Evolutionary conservation across 64 coral and sea anemone species (phyloP), one percentile per base, ranked within the genome.

Genomic region (Montipora sp.): DNA sequence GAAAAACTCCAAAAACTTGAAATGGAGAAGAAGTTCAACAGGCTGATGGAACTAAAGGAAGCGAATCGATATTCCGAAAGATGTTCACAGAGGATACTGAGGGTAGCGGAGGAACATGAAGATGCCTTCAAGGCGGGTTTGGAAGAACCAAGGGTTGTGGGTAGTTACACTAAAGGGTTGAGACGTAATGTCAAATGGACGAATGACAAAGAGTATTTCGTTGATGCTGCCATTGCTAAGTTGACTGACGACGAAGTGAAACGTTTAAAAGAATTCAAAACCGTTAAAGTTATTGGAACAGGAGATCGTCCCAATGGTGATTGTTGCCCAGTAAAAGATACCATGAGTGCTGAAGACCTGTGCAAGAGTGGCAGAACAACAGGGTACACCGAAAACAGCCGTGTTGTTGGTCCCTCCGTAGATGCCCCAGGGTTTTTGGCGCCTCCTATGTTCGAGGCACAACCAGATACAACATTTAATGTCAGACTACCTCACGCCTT

Each of bases 151-250:
- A 74, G 71, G 11, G 71, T 23, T 8, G 22, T 36, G 9, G 71
- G n/a, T 24, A 27, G 9, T 8, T 74, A 23, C 71, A 43, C 22
- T 7, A 46, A 43, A 14, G 73, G 73, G 10, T 9, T 44, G 7
- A 75, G 73, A 8, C 21, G 36, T 7, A 75, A 75, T 75, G 23
- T 75, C 5, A 44, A 43, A 46, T 75, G 23, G 24, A 8, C 23
- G 8, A 13, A 60, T 60, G 21, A 23, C 9, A 58, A 81, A 12
- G 18, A 80, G n/a, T 81, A 81, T 14, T 81, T 36, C 55, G 55
- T 81, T 5, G 79, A 81, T 81, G 79, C 79, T 81, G 79, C 79
- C n/a, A 22, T 81, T 81, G 79, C 79, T 59, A 19, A 59, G 79
- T 81, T 81, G 79, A 59, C 3, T 7, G 7, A 0, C 24, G 8